Percentiles rank a stretch among this genome's conserved stretches.
phyloP scores from a whole-genome alignment of 2,888 invertebrate genomes.

The Sarcophaga rosellei region DNA sequence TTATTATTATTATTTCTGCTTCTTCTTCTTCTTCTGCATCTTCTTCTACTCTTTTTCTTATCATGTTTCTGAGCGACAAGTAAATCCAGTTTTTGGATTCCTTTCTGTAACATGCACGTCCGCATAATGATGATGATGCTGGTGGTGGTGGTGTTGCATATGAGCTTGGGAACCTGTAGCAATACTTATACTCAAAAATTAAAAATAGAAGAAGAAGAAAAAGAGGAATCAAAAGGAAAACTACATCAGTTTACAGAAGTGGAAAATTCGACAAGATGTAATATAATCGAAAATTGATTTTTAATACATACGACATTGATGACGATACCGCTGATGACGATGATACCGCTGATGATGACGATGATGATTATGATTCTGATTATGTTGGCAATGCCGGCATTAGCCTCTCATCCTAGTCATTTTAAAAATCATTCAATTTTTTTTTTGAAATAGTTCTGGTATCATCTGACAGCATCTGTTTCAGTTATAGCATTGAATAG shows the following conservation, averaged over 20 bases:
- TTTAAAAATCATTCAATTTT: background rate
- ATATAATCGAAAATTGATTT: constrained; percentile 67
- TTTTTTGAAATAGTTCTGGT: background rate
- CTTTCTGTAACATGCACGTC: constrained; percentile 19
- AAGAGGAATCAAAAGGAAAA: constrained; percentile 47
- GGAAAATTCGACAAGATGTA: constrained; percentile 67
- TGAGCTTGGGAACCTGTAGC: constrained; percentile 33
- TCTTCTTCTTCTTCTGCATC: no score
- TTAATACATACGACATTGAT: constrained; percentile 66
- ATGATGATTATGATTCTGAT: constrained; percentile 14
- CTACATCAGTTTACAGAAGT: constrained; percentile 64
- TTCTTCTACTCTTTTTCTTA: background rate
- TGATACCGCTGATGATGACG: constrained; percentile 21
- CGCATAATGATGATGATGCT: background rate
- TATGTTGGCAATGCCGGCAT: constrained; percentile 10
- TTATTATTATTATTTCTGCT: no score
- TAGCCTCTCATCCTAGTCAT: constrained; percentile 11
- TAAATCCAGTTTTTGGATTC: constrained; percentile 55
- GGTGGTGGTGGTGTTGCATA: background rate
- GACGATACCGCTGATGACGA: constrained; percentile 41
- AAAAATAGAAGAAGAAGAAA: constrained; percentile 12
- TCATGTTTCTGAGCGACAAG: constrained; percentile 21
- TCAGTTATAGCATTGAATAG: background rate
- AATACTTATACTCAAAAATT: constrained; percentile 6
- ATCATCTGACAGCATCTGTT: constrained; percentile 34